Evolutionary conservation across 2,888 invertebrate genomes (phyloP).

Genomic region (Polyploca ridens): DNA sequence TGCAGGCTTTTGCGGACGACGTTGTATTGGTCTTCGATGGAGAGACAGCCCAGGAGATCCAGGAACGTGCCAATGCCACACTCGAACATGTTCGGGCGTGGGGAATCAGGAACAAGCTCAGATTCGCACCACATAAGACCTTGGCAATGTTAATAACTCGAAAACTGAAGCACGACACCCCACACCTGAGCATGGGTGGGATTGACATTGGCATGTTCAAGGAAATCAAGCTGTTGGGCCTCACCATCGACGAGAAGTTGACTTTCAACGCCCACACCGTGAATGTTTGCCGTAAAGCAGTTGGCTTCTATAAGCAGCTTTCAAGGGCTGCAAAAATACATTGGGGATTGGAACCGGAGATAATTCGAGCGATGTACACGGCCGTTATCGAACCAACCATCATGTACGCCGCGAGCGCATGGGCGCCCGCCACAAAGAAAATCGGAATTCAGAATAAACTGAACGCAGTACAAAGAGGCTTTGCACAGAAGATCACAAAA

Average conservation of each 20-base stretch:
- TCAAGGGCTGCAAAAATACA: constrained; percentile 12
- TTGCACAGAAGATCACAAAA: no score
- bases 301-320: constrained; percentile 17
- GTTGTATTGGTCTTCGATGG: constrained; percentile 19
- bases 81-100: not conserved
- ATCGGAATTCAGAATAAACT: no score
- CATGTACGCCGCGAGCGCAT: constrained; percentile 1
- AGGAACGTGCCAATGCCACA: constrained; percentile 12
- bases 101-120: constrained; percentile 14
- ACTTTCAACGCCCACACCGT: constrained; percentile 6
- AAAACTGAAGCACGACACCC: constrained; percentile 10
- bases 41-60: constrained; percentile 14
- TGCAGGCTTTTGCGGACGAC: constrained; percentile 19
- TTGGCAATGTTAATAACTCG: constrained; percentile 12
- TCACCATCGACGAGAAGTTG: constrained; percentile 6
- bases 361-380: no score
- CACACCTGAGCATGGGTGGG: not conserved
- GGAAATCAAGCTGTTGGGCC: constrained; percentile 11
- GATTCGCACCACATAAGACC: constrained; percentile 6
- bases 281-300: not conserved
- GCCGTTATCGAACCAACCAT: no score
- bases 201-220: not conserved
- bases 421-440: constrained; percentile 1
- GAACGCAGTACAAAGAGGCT: no score
- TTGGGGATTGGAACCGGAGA: no score